phyloP scores from a whole-genome alignment of 2,113 vertebrate species.

The Peucedramus taeniatus region DNA sequence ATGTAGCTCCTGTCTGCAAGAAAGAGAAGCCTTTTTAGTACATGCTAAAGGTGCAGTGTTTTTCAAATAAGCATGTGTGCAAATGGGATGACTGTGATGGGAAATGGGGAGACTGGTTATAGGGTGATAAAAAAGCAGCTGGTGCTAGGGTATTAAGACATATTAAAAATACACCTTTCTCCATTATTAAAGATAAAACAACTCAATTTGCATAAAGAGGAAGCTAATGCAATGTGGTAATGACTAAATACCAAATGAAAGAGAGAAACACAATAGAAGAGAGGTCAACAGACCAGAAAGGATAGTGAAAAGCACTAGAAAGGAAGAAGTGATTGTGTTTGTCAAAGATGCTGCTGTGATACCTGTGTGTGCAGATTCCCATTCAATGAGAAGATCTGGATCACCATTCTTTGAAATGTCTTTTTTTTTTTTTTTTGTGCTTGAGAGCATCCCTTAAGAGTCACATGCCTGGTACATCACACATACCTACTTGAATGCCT shows the following conservation, averaged over 20 bases:
- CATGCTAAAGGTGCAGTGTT: background rate
- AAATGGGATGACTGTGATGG: background rate
- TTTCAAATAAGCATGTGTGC: background rate
- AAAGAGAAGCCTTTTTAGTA: background rate
- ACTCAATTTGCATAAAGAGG: background rate
- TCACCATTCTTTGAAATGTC: background rate
- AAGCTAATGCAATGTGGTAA: background rate
- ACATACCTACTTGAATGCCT: constrained; percentile 24
- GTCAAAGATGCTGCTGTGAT: background rate
- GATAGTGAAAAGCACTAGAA: background rate
- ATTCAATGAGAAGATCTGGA: background rate
- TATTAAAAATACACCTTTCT: background rate
- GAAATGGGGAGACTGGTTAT: background rate
- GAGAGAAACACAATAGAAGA: background rate
- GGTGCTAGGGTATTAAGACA: background rate
- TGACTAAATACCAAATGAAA: background rate
- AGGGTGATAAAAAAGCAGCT: background rate
- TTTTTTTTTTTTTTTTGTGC: background rate
- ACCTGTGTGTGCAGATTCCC: background rate
- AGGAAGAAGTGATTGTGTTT: background rate
- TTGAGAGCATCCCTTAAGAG: background rate
- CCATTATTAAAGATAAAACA: background rate
- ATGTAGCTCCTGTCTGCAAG: background rate
- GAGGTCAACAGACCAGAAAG: background rate
- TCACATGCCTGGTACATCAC: constrained; percentile 25